Conservation (phyloP, 2,888 invertebrate species). For the Trimorus sp. region DNA sequence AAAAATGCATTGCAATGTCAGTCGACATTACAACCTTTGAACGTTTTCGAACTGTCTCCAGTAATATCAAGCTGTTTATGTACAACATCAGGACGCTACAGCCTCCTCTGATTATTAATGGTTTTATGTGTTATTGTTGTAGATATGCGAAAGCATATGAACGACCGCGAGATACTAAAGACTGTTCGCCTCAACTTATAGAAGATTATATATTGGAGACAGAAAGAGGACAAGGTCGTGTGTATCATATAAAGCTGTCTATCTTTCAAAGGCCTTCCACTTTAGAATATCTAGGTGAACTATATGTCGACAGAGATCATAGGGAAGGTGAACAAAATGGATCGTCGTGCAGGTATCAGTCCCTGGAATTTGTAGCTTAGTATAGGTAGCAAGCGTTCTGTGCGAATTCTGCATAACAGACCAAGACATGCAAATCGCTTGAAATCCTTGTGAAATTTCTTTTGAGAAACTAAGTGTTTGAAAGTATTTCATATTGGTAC, state of each 20-base stretch:
- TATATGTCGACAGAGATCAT: constrained; percentile 94
- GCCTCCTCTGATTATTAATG: constrained; percentile 8
- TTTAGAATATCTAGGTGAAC: constrained; percentile 93
- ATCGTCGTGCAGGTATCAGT: constrained; percentile 88
- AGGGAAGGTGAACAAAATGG: constrained; percentile 89
- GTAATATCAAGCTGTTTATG: no score
- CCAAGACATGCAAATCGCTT: no score
- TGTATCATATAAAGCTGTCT: constrained; percentile 93
- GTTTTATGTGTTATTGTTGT: constrained; percentile 24
- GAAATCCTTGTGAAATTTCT: no score
- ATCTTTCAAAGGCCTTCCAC: constrained; percentile 93
- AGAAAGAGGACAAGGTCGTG: constrained; percentile 87
- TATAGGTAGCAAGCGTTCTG: background rate
- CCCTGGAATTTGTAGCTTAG: constrained; percentile 2
- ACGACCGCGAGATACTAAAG: constrained; percentile 85
- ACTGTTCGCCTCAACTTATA: constrained; percentile 90
- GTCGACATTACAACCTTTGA: no score
- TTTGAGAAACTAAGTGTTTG: no score
- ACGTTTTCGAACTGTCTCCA: no score
- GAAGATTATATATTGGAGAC: constrained; percentile 95
- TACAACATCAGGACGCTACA: no score
- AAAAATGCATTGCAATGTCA: no score
- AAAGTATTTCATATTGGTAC: no score
- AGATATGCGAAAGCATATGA: constrained; percentile 84
- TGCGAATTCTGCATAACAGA: background rate